Conservation (phyloP, 1,140 invertebrate genomes). For the Brachionus calyciflorus region DNA sequence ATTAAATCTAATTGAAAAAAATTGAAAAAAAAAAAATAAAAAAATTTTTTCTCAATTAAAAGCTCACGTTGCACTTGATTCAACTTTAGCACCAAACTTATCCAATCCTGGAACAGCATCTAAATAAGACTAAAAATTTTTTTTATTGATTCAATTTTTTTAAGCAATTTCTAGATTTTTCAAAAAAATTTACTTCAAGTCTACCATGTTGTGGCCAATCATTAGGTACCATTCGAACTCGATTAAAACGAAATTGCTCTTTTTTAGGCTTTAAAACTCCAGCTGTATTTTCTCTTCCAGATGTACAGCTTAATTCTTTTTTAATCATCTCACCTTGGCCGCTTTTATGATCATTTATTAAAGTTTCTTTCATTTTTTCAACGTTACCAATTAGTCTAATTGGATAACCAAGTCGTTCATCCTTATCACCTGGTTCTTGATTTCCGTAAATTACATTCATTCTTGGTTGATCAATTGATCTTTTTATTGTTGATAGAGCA, state of each 20-base stretch:
- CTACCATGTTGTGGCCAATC: slow-evolving; percentile 23
- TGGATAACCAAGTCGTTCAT: slow-evolving; percentile 5
- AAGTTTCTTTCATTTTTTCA: not conserved
- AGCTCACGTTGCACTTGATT: not conserved
- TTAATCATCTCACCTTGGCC: not conserved
- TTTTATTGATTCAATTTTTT: not conserved
- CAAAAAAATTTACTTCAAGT: not conserved
- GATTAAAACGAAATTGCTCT: slow-evolving; percentile 22
- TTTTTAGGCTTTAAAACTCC: slow-evolving; percentile 4
- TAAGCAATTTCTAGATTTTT: not conserved
- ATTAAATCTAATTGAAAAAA: slow-evolving; percentile 24
- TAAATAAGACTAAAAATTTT: not conserved
- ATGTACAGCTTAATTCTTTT: not conserved
- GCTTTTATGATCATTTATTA: not conserved
- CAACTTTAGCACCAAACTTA: slow-evolving; percentile 34
- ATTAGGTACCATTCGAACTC: slow-evolving; percentile 6
- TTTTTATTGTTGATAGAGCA: slow-evolving; percentile 8
- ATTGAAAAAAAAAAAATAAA: not conserved
- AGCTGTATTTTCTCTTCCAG: slow-evolving; percentile 38
- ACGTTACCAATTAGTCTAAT: not conserved
- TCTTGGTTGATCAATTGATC: slow-evolving; percentile 29
- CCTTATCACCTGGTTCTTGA: not conserved
- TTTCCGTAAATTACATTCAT: not conserved
- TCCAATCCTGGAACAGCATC: not conserved
- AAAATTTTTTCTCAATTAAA: not conserved